Evolutionary conservation across 2,888 invertebrate genomes (phyloP), one percentile per base, ranked within the genome.

Genomic region (Chouioia cunea): DNA sequence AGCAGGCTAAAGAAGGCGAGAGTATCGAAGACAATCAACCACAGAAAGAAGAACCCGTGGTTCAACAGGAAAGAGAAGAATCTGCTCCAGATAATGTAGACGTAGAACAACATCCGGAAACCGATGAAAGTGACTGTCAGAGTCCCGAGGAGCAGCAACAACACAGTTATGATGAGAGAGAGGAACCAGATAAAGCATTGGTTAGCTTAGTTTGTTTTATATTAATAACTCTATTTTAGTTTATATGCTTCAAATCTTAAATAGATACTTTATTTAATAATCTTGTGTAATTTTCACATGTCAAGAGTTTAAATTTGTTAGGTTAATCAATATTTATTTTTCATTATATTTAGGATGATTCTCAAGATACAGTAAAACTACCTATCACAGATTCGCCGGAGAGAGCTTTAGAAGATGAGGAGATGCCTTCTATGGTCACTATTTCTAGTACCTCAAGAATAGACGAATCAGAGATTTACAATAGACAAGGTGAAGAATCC

Each of bases 401-500:
- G 4, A 52, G 54, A 18, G 63, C 53, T n/a, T 71, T 73, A 79
- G 83, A 84, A 46, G 82, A 82, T 59, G 83, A 82, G 65, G 82
- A 82, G 66, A 83, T 82, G 83, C 82, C 82, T 14, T 79, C 81
- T 0, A 81, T 79, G 58, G 76, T 81, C 22, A 79, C 79, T 4
- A 73, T 79, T 18, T 79, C 80, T 2, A 80, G 76, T 47, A 75
- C 77, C 0, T 78, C 79, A 8, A 78, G 71, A 27, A 78, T 75
- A 15, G 79, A 81, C 12, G 79, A 80, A 16, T 74, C 76, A 15
- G 76, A 66, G 20, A 57, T 47, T 2, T 46, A 71, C 36, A 65
- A 71, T 0, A 53, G 64, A 16, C 63, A 68, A 27, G 66, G 60
- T 10, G 57, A 70, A 22, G 53, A 52, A 20, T 58, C 54, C 46